Percentiles rank a stretch among this genome's conserved stretches.
Evolutionary conservation across 2,888 invertebrate species (phyloP).

Genomic region (Lucinisca nassula): DNA sequence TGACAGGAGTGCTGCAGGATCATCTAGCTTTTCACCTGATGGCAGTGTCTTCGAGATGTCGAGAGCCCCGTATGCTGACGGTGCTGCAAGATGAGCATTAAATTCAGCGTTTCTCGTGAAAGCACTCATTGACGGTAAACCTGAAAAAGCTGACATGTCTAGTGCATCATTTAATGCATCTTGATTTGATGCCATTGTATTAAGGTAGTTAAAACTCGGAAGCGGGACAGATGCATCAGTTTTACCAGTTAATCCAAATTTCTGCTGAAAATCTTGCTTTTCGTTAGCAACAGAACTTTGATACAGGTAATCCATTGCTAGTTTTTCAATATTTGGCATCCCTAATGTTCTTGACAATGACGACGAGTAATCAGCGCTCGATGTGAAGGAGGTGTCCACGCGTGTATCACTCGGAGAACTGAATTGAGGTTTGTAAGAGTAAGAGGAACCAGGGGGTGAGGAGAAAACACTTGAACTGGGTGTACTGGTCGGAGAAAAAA

Average conservation of each 20-base stretch:
- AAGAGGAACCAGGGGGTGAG: not conserved
- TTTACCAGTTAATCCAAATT: not conserved
- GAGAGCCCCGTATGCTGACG: not conserved
- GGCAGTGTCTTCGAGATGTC: not conserved
- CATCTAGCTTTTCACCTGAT: conserved; percentile 49
- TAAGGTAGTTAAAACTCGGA: not conserved
- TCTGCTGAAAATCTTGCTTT: conserved; percentile 9
- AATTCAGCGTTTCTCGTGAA: not conserved
- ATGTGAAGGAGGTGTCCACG: not conserved
- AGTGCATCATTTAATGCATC: not conserved
- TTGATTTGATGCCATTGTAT: not conserved
- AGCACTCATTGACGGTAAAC: not conserved
- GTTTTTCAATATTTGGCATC: conserved; percentile 5
- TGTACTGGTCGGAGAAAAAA: not conserved
- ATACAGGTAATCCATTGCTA: not conserved
- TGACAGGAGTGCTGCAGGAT: conserved; percentile 54
- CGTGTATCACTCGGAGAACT: not conserved
- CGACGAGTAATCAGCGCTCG: not conserved
- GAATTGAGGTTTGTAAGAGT: not conserved
- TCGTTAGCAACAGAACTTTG: not conserved
- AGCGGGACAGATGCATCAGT: not conserved
- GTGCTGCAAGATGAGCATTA: not conserved
- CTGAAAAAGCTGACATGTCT: conserved; percentile 1
- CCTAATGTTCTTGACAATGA: conserved; percentile 1
- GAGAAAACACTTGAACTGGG: not conserved